These are phyloP conservation scores for Chionomys nivalis DNA, from an alignment of 2,113 vertebrate species.

Conservation along the genomic window DNA sequence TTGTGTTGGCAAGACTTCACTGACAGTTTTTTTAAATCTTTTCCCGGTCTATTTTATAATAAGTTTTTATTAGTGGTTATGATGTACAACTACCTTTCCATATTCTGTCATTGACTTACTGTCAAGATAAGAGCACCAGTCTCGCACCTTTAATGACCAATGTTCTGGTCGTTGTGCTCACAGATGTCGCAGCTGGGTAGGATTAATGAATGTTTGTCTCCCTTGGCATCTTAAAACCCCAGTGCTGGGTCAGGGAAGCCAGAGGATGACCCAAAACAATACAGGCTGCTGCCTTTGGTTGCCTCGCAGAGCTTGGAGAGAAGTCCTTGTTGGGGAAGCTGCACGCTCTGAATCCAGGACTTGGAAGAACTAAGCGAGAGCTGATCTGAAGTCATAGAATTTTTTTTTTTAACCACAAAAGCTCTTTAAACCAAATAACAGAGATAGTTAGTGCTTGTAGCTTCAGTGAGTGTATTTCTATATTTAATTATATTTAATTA, in stretches of 20 bases:
- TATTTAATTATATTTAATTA: background rate
- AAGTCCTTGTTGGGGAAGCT: background rate
- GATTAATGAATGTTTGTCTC: background rate
- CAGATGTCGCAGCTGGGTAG: background rate
- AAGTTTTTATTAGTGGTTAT: background rate
- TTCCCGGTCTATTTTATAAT: background rate
- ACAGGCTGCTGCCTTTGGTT: background rate
- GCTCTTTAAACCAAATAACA: background rate
- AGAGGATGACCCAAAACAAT: background rate
- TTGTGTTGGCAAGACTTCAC: background rate
- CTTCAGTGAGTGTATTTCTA: slow-evolving; percentile 11
- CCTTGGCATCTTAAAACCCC: background rate
- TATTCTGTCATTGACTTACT: background rate
- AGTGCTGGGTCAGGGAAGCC: background rate
- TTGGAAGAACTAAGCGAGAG: background rate
- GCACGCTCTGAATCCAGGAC: background rate
- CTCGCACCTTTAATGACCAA: background rate
- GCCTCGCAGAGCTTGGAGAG: background rate
- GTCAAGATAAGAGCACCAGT: too few species aligned
- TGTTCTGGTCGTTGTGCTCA: background rate
- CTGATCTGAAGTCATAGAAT: background rate
- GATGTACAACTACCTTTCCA: background rate
- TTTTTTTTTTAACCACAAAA: slow-evolving; percentile 11
- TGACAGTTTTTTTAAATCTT: background rate
- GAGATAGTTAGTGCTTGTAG: background rate